Percentiles rank a stretch among this genome's conserved stretches.
phyloP scores from a whole-genome alignment of 2,113 vertebrate genomes.

The Barbus barbus region DNA sequence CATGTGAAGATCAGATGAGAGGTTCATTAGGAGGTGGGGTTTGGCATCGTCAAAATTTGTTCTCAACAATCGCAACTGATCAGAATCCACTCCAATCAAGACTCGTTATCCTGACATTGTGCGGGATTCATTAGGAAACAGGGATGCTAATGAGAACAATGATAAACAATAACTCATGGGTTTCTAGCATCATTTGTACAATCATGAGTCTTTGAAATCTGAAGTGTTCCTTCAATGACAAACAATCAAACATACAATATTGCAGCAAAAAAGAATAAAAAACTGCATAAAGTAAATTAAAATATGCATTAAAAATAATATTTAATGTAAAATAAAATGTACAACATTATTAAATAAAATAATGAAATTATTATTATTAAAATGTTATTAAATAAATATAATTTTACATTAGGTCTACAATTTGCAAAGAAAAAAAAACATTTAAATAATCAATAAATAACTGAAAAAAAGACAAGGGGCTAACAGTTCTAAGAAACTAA shows the following conservation, averaged over 20 bases:
- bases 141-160: slow-evolving; percentile 20
- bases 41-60: not conserved
- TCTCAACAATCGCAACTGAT: slow-evolving; percentile 20
- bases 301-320: not conserved
- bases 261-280: not conserved
- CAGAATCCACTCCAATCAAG: slow-evolving; percentile 32
- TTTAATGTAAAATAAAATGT: not conserved
- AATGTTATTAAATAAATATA: not conserved
- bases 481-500: not conserved
- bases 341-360: not conserved
- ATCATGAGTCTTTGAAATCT: not conserved
- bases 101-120: slow-evolving; percentile 19
- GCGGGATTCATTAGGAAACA: slow-evolving; percentile 10
- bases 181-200: not conserved
- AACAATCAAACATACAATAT: not conserved
- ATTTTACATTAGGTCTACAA: not conserved
- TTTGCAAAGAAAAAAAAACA: not conserved
- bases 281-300: not conserved
- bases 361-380: not conserved
- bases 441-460: not conserved
- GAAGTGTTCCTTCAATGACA: slow-evolving; percentile 17
- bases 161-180: not conserved
- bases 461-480: not conserved
- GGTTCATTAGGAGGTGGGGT: not conserved
- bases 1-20: not conserved